These are phyloP conservation scores for Sarcoramphus papa DNA, from an alignment of 2,797 vertebrate species.

Conservation along the genomic window DNA sequence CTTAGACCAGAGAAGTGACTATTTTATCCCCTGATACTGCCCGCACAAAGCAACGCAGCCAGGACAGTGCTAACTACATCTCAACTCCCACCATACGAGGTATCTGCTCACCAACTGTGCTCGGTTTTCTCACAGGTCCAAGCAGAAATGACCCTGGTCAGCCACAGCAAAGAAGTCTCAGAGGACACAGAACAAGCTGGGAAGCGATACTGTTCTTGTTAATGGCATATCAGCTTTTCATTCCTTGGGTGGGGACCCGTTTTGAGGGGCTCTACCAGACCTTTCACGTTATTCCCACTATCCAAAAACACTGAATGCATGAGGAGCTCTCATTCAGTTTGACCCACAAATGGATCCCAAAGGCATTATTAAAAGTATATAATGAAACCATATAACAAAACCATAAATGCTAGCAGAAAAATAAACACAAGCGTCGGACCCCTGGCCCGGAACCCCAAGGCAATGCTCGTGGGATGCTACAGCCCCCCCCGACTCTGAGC, in stretches of 20 bases:
- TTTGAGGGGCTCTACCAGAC: not conserved
- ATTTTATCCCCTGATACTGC: not conserved
- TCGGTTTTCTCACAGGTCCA: not conserved
- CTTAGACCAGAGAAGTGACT: not conserved
- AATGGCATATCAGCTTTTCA: not conserved
- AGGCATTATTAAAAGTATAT: not conserved
- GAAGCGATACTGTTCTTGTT: not conserved
- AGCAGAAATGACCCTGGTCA: not conserved
- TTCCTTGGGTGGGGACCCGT: fast-evolving
- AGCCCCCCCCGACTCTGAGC: not conserved
- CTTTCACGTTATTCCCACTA: not conserved
- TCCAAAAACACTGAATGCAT: fast-evolving
- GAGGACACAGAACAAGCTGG: not conserved
- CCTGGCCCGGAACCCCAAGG: not conserved
- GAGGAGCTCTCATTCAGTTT: not conserved
- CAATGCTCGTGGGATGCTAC: not conserved
- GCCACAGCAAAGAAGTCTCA: not conserved
- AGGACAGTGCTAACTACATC: not conserved
- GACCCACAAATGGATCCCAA: not conserved
- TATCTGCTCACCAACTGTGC: not conserved
- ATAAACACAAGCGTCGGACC: not conserved
- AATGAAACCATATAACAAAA: not conserved
- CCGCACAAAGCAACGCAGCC: not conserved
- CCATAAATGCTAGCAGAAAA: not conserved
- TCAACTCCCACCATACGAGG: not conserved